Base-by-base conservation (phyloP, 2,113 vertebrate species). In the Cyanoderma ruficeps region DNA sequence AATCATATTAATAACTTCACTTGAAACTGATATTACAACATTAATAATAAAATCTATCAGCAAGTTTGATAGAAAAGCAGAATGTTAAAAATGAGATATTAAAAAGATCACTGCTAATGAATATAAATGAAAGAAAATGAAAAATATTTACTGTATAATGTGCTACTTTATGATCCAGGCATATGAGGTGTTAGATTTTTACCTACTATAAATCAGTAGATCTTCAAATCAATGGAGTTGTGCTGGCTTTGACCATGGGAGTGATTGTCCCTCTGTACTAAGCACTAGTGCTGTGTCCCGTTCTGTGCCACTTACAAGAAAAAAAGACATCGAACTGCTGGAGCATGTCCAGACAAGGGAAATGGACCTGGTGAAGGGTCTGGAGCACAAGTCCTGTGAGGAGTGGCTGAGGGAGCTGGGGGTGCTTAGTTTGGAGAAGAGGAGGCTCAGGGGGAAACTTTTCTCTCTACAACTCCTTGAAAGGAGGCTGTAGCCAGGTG, bases 291-390 rank as follows among this genome's bases (percentile, higher is more conserved):
- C 41, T 76, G 14, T 35, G 61, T 42, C n/a, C 24, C 6, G 4
- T 35, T 53, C 69, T 25, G 28, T 53, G 3, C 13, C 13, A 11
- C n/a, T 68, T 23, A 46, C 12, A 49, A 20, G 21, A 35, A 41
- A 4, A 55, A 53, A 69, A 83, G 24, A 18, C 24, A 53, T 11
- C 47, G 16, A 52, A 4, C 24, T 4, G 20, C 23, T 53, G 52
- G 37, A 60, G 20, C 0, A 0, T 10, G 20, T 15, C 69, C 69
- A 60, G 39, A 83, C 39, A 47, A 68, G 30, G 20, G 24, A 39
- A 75, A 8, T 5, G 3, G n/a, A 75, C 17, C 6, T 41, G 30
- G 13, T 8, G 46, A 89, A 75, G 20, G 7, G 20, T 21, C 20
- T 53, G 41, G 46, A 60, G 20, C 30, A 39, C 30, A 75, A 25